A percentile compares a stretch with the other conserved stretches of the same genome.
These are phyloP conservation scores for Proteles cristata DNA, from an alignment of 2,113 vertebrate species.

Conservation along the genomic window DNA sequence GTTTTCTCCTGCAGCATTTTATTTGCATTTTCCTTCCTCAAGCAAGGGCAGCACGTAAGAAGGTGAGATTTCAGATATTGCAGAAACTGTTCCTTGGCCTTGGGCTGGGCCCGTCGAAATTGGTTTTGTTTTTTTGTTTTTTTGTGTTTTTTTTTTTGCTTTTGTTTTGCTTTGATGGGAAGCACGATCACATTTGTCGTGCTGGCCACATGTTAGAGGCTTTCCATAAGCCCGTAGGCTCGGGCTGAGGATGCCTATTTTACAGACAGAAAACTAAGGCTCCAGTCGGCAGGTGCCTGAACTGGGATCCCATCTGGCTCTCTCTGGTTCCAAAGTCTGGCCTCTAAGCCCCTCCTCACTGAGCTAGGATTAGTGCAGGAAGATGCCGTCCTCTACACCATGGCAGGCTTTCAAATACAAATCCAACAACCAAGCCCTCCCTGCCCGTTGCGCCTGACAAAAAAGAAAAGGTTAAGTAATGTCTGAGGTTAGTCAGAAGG, in stretches of 20 bases:
- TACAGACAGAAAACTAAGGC: neutral
- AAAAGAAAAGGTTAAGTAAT: neutral
- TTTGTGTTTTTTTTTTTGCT: neutral
- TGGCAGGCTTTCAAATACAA: slow-evolving; percentile 19
- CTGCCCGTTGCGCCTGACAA: neutral
- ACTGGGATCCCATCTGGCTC: neutral
- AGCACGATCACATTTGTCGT: neutral
- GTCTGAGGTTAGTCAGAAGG: neutral
- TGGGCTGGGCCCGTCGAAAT: neutral
- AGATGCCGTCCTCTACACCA: neutral
- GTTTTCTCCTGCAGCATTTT: neutral
- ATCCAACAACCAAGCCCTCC: neutral
- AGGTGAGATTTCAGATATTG: neutral
- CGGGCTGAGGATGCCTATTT: neutral
- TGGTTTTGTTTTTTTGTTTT: no score
- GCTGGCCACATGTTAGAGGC: neutral
- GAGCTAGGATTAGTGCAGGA: neutral
- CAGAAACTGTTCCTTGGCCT: neutral
- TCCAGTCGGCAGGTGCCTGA: neutral
- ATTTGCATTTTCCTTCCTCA: neutral
- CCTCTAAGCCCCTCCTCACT: neutral
- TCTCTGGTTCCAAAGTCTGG: neutral
- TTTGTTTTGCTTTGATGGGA: neutral
- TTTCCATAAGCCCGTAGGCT: neutral
- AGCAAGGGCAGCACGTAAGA: neutral